Conservation (phyloP, 1,140 invertebrate genomes). For the Phymorhynchus buccinoides region DNA sequence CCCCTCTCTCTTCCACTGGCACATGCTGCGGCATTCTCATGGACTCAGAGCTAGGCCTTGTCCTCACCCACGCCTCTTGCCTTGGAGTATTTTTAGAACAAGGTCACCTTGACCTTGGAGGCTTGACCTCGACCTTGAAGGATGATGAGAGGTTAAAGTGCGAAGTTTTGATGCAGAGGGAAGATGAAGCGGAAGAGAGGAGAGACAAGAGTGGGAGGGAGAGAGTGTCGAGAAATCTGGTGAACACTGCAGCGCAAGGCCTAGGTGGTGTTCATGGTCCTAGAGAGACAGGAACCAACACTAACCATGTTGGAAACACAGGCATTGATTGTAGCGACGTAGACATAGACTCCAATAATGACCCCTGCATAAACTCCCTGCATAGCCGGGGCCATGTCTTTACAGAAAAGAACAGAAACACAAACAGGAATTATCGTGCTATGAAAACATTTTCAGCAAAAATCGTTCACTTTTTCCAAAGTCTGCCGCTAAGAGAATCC, state of each 20-base stretch:
- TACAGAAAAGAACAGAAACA: not conserved
- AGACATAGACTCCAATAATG: not conserved
- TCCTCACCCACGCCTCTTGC: constrained; percentile 61
- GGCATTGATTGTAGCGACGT: too few relatives aligned
- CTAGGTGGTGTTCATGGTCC: too few relatives aligned
- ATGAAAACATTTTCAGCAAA: not conserved
- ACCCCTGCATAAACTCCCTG: not conserved
- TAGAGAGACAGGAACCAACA: too few relatives aligned
- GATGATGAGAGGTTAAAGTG: not conserved
- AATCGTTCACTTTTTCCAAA: not conserved
- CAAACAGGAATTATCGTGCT: not conserved
- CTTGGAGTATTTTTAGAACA: constrained; percentile 46
- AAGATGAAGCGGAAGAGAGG: not conserved
- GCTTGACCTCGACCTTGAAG: not conserved
- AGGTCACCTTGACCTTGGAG: not conserved
- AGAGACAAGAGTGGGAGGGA: not conserved
- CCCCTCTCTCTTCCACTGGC: too few relatives aligned
- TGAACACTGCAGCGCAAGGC: too few relatives aligned
- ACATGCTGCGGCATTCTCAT: constrained; percentile 61
- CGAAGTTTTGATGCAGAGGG: constrained; percentile 14
- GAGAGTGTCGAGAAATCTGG: not conserved
- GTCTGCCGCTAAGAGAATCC: not conserved
- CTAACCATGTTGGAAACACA: too few relatives aligned
- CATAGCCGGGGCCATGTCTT: not conserved
- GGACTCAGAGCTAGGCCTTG: constrained; percentile 53